phyloP scores from a whole-genome alignment of 53 echinoderm and acorn worm genomes.

The Stichopus horrens region DNA sequence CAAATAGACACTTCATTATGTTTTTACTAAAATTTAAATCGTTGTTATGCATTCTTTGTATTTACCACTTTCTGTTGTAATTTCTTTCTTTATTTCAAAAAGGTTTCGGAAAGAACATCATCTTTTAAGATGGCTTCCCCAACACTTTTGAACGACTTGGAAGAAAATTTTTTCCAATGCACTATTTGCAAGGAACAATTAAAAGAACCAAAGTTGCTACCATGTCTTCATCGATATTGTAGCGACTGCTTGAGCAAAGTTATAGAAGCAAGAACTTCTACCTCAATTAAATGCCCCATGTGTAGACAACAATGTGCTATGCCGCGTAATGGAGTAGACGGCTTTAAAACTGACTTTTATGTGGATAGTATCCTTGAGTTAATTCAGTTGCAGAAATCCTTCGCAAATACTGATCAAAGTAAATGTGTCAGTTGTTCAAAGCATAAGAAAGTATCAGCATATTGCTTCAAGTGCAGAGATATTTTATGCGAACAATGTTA shows the following conservation, averaged over 20 bases:
- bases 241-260: background rate
- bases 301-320: background rate
- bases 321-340: constrained; percentile 6
- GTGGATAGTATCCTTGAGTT: background rate
- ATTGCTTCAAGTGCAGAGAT: constrained; percentile 21
- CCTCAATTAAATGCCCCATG: background rate
- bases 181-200: background rate
- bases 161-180: background rate
- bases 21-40: too few relatives aligned
- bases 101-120: too few relatives aligned
- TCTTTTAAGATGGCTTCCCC: background rate
- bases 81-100: too few relatives aligned
- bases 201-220: constrained; percentile 9
- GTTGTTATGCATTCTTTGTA: too few relatives aligned
- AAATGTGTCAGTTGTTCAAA: background rate
- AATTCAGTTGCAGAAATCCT: background rate
- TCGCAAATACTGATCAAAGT: background rate
- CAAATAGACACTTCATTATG: too few relatives aligned
- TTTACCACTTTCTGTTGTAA: too few relatives aligned
- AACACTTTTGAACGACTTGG: background rate
- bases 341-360: constrained; percentile 17
- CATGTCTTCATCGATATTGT: background rate
- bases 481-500: constrained; percentile 10
- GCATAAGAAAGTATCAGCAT: background rate
- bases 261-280: background rate